A percentile compares a stretch with the other conserved stretches of the same genome.
Conservation (phyloP, 2,113 vertebrate species). For the Dromas ardeola region DNA sequence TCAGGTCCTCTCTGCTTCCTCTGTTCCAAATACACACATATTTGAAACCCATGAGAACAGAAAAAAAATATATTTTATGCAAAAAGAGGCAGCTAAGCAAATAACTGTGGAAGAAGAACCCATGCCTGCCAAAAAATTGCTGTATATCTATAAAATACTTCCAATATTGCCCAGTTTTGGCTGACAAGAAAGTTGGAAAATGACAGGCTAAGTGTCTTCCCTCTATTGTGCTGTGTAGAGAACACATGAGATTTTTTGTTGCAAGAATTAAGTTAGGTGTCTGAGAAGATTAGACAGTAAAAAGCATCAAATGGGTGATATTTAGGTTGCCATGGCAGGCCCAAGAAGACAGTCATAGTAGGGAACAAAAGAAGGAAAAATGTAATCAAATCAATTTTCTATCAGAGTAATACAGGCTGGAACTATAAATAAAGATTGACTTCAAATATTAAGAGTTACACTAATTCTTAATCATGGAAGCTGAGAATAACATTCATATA, state of each 20-base stretch:
- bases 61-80: not conserved
- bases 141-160: not conserved
- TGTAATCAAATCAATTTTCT: not conserved
- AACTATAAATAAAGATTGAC: not conserved
- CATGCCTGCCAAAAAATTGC: not conserved
- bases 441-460: not conserved
- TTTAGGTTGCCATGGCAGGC: not conserved
- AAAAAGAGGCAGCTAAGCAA: not conserved
- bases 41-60: not conserved
- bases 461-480: not conserved
- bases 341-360: not conserved
- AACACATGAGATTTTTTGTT: not conserved
- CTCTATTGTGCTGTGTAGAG: not conserved
- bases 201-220: not conserved
- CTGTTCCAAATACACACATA: not conserved
- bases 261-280: not conserved
- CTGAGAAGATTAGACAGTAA: not conserved
- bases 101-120: accelerated
- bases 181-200: not conserved
- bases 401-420: not conserved
- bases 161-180: not conserved
- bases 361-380: not conserved
- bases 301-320: not conserved
- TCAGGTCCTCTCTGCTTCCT: not conserved
- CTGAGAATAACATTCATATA: not conserved